These are phyloP conservation scores for Aromia moschata DNA, from an alignment of 2,888 invertebrate genomes.

Conservation along the genomic window DNA sequence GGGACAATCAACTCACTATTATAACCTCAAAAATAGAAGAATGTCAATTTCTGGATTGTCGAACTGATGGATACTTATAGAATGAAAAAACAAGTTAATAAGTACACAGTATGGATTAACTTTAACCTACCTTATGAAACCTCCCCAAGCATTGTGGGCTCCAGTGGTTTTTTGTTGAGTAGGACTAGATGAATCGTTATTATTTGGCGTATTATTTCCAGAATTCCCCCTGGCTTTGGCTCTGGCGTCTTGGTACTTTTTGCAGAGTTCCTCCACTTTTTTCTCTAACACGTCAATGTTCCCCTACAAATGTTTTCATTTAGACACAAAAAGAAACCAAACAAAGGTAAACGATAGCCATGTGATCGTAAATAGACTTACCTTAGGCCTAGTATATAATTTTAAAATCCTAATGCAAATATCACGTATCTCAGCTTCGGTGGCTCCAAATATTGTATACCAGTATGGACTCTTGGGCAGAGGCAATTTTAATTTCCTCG, in stretches of 20 bases:
- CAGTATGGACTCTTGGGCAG: slow-evolving; percentile 89
- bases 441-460: slow-evolving; percentile 87
- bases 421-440: slow-evolving; percentile 83
- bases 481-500: slow-evolving; percentile 85
- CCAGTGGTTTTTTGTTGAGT: slow-evolving; percentile 67
- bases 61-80: no score
- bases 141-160: slow-evolving; percentile 74
- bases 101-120: no score
- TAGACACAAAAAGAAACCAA: slow-evolving; percentile 7
- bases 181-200: slow-evolving; percentile 57
- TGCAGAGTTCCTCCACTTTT: slow-evolving; percentile 76
- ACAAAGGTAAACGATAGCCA: no score
- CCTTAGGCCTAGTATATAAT: slow-evolving; percentile 85
- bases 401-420: slow-evolving; percentile 84
- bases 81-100: no score
- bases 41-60: no score
- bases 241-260: slow-evolving; percentile 75
- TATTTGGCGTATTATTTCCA: slow-evolving; percentile 64
- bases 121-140: slow-evolving; percentile 70
- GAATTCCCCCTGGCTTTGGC: slow-evolving; percentile 65
- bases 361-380: slow-evolving; percentile 60
- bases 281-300: slow-evolving; percentile 78
- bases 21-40: no score
- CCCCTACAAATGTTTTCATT: slow-evolving; percentile 60
- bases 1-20: no score